Evolutionary conservation across 1,140 invertebrate species (phyloP).

Genomic region (Oppia nitens): DNA sequence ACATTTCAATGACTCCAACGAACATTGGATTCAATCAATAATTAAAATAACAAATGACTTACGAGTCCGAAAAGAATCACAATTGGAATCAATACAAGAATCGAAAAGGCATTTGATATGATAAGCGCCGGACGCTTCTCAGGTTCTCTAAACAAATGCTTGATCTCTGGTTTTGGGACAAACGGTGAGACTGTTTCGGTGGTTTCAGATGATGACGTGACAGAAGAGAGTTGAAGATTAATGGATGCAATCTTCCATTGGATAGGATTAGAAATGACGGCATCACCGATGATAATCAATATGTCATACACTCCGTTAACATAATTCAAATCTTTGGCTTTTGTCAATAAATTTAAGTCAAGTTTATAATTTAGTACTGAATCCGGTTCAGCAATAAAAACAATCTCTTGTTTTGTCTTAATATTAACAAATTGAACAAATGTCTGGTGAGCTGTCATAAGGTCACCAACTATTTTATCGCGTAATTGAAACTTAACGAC

Average conservation of each 20-base stretch:
- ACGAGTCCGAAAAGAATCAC: slow-evolving; percentile 61
- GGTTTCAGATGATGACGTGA: slow-evolving; percentile 24
- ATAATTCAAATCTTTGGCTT: slow-evolving; percentile 59
- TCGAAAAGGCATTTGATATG: slow-evolving; percentile 79
- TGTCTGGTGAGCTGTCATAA: slow-evolving; percentile 70
- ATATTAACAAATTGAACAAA: slow-evolving; percentile 60
- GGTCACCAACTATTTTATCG: slow-evolving; percentile 46
- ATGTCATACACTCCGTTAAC: slow-evolving; percentile 61
- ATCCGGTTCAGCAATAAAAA: slow-evolving; percentile 85
- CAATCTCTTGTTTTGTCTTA: slow-evolving; percentile 56
- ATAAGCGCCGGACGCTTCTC: slow-evolving; percentile 70
- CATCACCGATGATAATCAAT: slow-evolving; percentile 75
- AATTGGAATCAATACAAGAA: slow-evolving; percentile 59
- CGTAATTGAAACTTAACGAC: slow-evolving; percentile 60
- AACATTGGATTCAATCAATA: slow-evolving; percentile 1
- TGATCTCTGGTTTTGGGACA: slow-evolving; percentile 59
- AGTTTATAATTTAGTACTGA: slow-evolving; percentile 65
- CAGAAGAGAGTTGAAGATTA: slow-evolving; percentile 20
- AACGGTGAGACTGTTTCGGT: slow-evolving; percentile 24
- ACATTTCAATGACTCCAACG: background rate
- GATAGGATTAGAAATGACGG: slow-evolving; percentile 70
- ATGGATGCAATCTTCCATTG: slow-evolving; percentile 52
- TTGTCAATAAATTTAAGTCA: slow-evolving; percentile 63
- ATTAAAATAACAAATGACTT: slow-evolving; percentile 23
- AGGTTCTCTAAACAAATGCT: slow-evolving; percentile 78